phyloP scores from a whole-genome alignment of 2,113 vertebrate species.

The Peromyscus polionotus region DNA sequence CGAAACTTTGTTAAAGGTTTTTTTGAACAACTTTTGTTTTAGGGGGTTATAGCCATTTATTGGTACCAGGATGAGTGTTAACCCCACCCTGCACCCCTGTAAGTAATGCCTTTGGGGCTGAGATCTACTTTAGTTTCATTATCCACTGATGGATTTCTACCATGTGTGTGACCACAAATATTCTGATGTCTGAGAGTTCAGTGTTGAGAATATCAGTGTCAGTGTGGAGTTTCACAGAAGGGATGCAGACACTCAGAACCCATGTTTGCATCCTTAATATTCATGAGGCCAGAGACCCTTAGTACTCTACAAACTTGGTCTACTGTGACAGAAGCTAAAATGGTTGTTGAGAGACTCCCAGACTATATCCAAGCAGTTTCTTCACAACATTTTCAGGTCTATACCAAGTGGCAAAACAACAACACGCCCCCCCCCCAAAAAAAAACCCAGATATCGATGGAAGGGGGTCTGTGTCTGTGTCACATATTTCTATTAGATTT shows the following conservation, averaged over 20 bases:
- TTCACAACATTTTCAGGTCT: constrained; percentile 19
- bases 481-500: constrained; percentile 45
- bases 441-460: neutral
- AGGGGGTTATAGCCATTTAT: too few species aligned
- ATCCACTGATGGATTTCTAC: neutral
- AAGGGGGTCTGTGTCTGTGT: constrained; percentile 38
- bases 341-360: constrained; percentile 52
- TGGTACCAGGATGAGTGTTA: too few species aligned
- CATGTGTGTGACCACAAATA: neutral
- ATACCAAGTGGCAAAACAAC: constrained; percentile 55
- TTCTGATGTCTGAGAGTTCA: neutral
- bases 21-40: neutral
- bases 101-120: neutral
- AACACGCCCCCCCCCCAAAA: too few species aligned
- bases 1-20: neutral
- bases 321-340: constrained; percentile 41
- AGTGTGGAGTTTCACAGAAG: neutral
- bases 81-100: too few species aligned
- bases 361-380: constrained; percentile 41
- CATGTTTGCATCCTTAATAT: constrained; percentile 21
- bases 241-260: neutral
- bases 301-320: constrained; percentile 39
- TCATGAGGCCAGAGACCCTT: constrained; percentile 46
- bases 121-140: neutral
- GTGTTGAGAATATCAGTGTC: neutral